Evolutionary conservation across 2,888 invertebrate genomes (phyloP).

Genomic region (Desoria tigrina): DNA sequence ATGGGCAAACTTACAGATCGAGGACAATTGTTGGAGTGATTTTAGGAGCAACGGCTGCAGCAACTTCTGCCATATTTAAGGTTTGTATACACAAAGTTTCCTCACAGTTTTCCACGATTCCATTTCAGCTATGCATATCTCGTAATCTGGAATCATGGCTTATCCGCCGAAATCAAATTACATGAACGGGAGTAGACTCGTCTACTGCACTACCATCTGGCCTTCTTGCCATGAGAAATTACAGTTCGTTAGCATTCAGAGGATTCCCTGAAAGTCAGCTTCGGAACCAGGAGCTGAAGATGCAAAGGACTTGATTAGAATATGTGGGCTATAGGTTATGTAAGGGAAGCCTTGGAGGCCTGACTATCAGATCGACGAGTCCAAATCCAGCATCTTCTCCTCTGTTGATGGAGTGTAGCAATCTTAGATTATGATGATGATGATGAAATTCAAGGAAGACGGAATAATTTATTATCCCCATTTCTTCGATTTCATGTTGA

Average conservation of each 20-base stretch:
- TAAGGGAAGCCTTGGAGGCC: too few species aligned
- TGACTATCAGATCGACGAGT: too few species aligned
- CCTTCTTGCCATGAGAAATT: background rate
- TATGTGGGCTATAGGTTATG: too few species aligned
- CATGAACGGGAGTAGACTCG: too few species aligned
- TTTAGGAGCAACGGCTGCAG: conserved; percentile 83
- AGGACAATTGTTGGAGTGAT: conserved; percentile 84
- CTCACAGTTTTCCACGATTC: too few species aligned
- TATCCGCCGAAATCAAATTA: too few species aligned
- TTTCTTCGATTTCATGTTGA: conserved; percentile 14
- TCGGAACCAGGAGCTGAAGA: background rate
- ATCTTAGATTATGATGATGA: conserved; percentile 21
- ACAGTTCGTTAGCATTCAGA: conserved; percentile 10
- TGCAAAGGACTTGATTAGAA: too few species aligned
- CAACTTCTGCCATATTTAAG: conserved; percentile 91
- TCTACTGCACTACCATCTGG: too few species aligned
- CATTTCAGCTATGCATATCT: too few species aligned
- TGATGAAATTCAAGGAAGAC: background rate
- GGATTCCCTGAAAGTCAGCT: too few species aligned
- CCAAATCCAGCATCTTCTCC: too few species aligned
- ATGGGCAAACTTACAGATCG: conserved; percentile 85
- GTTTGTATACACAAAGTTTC: conserved; percentile 59
- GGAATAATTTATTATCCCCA: conserved; percentile 21
- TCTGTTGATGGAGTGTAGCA: background rate
- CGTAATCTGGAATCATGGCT: too few species aligned